Base-by-base conservation (phyloP, 2,888 invertebrate genomes). In the Agriotes lineatus region DNA sequence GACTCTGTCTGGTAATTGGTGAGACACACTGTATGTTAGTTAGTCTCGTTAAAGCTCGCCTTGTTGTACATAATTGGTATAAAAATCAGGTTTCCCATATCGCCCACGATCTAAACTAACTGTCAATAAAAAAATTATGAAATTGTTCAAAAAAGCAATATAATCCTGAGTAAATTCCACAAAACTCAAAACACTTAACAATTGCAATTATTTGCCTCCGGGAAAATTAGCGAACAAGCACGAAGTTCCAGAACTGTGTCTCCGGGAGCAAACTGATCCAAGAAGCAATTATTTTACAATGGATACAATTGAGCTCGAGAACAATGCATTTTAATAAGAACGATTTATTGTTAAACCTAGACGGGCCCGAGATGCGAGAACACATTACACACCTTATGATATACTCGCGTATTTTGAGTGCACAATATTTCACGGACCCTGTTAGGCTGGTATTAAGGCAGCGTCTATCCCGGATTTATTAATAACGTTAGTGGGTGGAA, bases 321-420 rank as follows among this genome's bases (percentile, higher is more conserved):
- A 65, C 65, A 66, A 66, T 66, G 50, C 48, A 66, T 66, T 52
- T 66, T 66, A 66, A 66, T 66, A 60, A 66, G 59, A 37, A 35
- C 58, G 65, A 65, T 65, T 65, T 65, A 66, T 66, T 66, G 48
- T 58, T 59, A 16, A 20, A 45, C 37, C 9, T 35, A 61, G 61
- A 61, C 6, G 33, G 48, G 48, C 44, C 20, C 18, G 19, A 61
- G 54, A 54, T 62, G 54, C 37, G 62, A 37, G 37, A 59, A 59
- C 59, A 59, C 61, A 61, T 61, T 50, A 61, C 30, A 61, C 61
- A 50, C 35, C 50, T 50, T 50, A 37, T 33, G 61, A 61, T 61
- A 48, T 37, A 50, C 61, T 50, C 33, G 19, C 44, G 22, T 33
- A 37, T 20, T 61, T 61, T 61, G 61, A 61, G 19, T 48, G 61